Base-by-base conservation (phyloP, 2,797 vertebrate species). In the Epinephelus awoara region DNA sequence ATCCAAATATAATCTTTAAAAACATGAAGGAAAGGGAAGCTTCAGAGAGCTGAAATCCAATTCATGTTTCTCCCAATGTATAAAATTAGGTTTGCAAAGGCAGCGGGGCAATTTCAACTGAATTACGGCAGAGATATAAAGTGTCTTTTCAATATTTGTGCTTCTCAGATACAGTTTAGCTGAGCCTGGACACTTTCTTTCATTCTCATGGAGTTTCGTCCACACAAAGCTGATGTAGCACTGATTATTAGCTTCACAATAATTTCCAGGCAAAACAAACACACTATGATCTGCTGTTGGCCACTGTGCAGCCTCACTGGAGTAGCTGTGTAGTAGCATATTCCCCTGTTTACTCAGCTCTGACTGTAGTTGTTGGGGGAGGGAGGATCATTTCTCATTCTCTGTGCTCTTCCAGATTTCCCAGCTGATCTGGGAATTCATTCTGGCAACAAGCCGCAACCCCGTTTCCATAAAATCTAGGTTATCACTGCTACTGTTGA, bases 41-140 rank as follows among this genome's bases (percentile, higher is more conserved):
- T 75, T 72, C 64, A 64, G 15, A 17, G 58, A 70, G 72, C 15
- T 56, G 40, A 65, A 76, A 27, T 80, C 10, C 11, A 77, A 80
- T 69, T 55, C 8, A 47, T 54, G 42, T 61, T 64, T 75, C 70
- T 58, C 44, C 17, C 18, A 47, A 70, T 67, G 21, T 71, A 49
- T 56, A 75, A 64, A 77, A 81, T 63, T 17, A 59, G 34, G 27
- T 81, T 75, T 46, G 47, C 29, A 52, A 69, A 8, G 7, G n/a
- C 50, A 56, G 69, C 1, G 34, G 83, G 21, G 47, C 69, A 29
- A 19, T 79, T 82, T 57, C 9, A 23, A 56, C 55, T 34, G 38
- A 51, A 77, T 63, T 47, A 25, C 49, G 63, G 74, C 50, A 54
- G 19, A 14, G 44, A 67, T 75, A 65, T 7, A 21, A 55, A 68